Base-by-base conservation (phyloP, 1,140 invertebrate species). In the Drosophila santomea region DNA sequence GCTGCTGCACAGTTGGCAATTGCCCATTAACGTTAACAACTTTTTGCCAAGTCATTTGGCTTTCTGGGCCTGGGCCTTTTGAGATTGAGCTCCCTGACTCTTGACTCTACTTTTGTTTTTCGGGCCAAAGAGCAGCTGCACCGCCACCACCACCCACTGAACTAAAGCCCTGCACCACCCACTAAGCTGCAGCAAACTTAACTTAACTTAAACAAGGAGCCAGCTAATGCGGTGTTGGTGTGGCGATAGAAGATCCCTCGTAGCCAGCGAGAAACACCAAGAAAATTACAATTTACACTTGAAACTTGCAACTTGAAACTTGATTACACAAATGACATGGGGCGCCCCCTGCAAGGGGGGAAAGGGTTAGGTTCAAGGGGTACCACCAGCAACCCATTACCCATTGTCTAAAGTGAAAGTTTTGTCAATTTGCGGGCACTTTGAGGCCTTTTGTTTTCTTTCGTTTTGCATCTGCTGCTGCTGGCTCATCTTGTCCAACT, bases 21-120 rank as follows among this genome's bases (percentile, higher is more conserved):
- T 76, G 76, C 67, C 81, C 81, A 84, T 84, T 84, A 84, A 59
- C 43, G 62, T 74, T 80, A 85, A 85, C 77, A 85, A 84, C 81
- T 77, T 82, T 79, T 78, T 74, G 73, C 79, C 44, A 56, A 85
- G 73, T 85, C 81, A 84, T 84, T 84, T 80, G n/a, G 60, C 60
- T 20, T 44, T 25, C 71, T 64, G 66, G 23, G 47, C 38, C 52
- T 39, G 38, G 38, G 38, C 38, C 38, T 14, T 14, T 39, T 39
- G 12, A 39, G 38, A 39, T 14, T 39, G 12, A 39, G 38, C 38
- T 14, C 36, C 20, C 28, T 50, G 43, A 39, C 60, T 66, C 10
- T 52, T 52, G 51, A 7, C n/a, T 51, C 35, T 51, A 1, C 14
- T 4, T 14, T 14, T 25, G 15, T 35, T 52, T 52, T 60, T 28